Evolutionary conservation across 2,113 vertebrate species (phyloP), one percentile per base, ranked within the genome.

Genomic region (Coptodon rendalli): DNA sequence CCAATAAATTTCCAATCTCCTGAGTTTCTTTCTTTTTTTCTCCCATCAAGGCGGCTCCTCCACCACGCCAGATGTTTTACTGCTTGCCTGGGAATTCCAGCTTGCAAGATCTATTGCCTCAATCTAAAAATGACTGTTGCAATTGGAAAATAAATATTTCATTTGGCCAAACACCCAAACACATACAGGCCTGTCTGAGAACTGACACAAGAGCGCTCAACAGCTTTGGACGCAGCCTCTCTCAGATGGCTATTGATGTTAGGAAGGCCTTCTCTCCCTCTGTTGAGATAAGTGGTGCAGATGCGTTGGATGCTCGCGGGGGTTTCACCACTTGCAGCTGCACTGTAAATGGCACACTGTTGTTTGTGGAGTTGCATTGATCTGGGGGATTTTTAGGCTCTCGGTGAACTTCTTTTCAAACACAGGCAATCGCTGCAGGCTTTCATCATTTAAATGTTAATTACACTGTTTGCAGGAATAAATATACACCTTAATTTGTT

Each of bases 101-200:
- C 73, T 81, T 27, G n/a, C 24, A 61, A 82, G 90, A 92, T 90
- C 85, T 89, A 86, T 94, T 88, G 86, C 91, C 48, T 90, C 48
- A 82, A 86, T 89, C 89, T 90, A 90, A 87, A 92, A 87, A 89
- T 86, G 81, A 48, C 83, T 87, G 71, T 84, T 86, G 86, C 76
- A 80, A 85, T 89, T 91, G 80, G 90, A 92, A 92, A 91, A 91
- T 87, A 92, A 92, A 93, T 93, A 92, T 93, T 93, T 83, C 31
- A 92, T 87, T 91, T 91, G 93, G 93, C 89, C 73, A 87, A 85
- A 91, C 16, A 83, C 71, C 43, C 14, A 31, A 76, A 78, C 71
- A n/a, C 71, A 83, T 82, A 80, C 71, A 85, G 79, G 82, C 66
- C 80, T 63, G 45, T 68, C 89, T 85, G 78, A 89, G 79, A 85